phyloP scores from a whole-genome alignment of 1,140 invertebrate species.

The Andrena cerasifolii region DNA sequence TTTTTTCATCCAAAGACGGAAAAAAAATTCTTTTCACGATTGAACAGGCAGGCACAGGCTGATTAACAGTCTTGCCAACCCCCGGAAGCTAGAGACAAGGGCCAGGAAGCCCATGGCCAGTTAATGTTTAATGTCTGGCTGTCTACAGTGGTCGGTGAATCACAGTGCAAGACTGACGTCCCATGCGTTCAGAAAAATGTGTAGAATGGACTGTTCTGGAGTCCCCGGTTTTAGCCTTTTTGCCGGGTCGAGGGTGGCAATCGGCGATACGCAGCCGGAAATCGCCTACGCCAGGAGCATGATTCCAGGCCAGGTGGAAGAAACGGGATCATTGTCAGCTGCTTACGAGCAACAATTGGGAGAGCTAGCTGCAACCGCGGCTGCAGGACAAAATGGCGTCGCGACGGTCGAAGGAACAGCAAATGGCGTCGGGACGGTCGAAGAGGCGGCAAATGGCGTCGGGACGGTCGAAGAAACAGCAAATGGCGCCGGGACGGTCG shows the following conservation, averaged over 20 bases:
- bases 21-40: too few relatives aligned
- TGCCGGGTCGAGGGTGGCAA: fast-evolving
- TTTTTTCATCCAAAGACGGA: too few relatives aligned
- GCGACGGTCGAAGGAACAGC: neutral
- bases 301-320: neutral
- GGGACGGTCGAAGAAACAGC: too few relatives aligned
- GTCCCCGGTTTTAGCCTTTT: too few relatives aligned
- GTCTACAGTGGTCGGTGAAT: slow-evolving; percentile 51
- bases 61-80: neutral
- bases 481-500: neutral
- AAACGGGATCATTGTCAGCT: neutral
- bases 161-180: slow-evolving; percentile 7
- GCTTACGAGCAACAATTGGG: neutral
- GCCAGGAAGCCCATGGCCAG: slow-evolving; percentile 61
- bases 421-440: too few relatives aligned
- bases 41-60: too few relatives aligned
- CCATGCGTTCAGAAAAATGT: slow-evolving; percentile 3
- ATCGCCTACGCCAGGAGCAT: neutral
- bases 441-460: neutral
- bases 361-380: neutral
- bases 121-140: slow-evolving; percentile 68
- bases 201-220: neutral
- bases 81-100: slow-evolving; percentile 34
- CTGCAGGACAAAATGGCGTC: too few relatives aligned
- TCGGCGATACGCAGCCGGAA: neutral